Evolutionary conservation across 2,113 vertebrate species (phyloP).

Genomic region (Rallus limicola): DNA sequence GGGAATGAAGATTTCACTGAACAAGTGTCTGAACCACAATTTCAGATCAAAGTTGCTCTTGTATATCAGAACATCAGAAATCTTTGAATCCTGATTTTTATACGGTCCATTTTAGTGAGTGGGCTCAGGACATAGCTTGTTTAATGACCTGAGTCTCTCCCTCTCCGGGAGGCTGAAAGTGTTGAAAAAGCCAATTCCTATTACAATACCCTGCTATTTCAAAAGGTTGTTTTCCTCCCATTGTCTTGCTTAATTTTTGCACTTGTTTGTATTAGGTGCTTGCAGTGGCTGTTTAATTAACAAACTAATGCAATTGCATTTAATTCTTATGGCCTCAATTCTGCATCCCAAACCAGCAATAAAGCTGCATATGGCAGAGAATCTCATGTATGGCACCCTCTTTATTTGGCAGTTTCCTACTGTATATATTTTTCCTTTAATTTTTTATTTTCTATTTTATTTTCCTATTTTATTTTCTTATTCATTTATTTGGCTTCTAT

Average conservation of each 20-base stretch:
- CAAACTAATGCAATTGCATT: background rate
- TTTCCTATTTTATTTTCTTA: background rate
- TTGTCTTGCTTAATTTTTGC: background rate
- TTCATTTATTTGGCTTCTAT: background rate
- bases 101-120: background rate
- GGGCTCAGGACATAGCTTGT: background rate
- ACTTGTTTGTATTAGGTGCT: background rate
- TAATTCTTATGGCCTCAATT: background rate
- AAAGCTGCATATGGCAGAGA: background rate
- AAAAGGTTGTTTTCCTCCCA: background rate
- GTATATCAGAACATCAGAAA: background rate
- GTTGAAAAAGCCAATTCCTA: background rate
- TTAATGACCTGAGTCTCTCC: background rate
- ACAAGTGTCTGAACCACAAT: background rate
- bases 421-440: background rate
- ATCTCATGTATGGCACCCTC: background rate
- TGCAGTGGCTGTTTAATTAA: slow-evolving; percentile 45
- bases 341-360: background rate
- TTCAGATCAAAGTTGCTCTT: background rate
- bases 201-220: background rate
- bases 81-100: background rate
- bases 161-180: background rate
- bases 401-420: background rate
- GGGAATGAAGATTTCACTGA: background rate
- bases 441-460: background rate